These are phyloP conservation scores for Spea multiplicata DNA, from an alignment of 2,113 vertebrate species.

Conservation along the genomic window DNA sequence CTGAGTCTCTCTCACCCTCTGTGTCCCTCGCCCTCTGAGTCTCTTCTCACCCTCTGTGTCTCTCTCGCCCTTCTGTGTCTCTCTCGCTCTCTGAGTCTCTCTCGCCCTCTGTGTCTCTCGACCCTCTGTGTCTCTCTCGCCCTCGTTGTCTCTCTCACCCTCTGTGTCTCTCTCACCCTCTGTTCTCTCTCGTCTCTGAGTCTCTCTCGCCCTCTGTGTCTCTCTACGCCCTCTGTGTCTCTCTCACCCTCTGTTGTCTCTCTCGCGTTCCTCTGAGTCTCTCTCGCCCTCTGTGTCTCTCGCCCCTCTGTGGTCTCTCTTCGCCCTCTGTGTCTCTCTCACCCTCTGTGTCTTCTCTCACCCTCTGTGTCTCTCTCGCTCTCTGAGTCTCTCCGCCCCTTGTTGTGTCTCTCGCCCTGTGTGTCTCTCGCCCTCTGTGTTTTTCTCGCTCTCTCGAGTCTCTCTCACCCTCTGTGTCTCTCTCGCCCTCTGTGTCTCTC, in stretches of 20 bases:
- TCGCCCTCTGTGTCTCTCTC: not conserved
- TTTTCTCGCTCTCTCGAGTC: not conserved
- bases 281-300: not conserved
- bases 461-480: not conserved
- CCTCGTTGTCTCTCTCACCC: not conserved
- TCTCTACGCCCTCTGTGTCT: not conserved
- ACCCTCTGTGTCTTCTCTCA: not conserved
- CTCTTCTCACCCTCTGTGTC: too few relatives aligned
- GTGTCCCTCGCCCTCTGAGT: too few relatives aligned
- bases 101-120: not conserved
- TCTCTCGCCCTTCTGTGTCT: not conserved
- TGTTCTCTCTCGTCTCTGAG: not conserved
- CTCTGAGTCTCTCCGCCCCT: not conserved
- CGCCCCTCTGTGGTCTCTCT: not conserved
- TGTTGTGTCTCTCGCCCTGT: not conserved
- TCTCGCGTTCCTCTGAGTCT: not conserved
- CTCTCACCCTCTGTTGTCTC: not conserved
- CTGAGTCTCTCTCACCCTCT: too few relatives aligned
- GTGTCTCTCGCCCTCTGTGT: not conserved
- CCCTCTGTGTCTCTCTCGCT: not conserved
- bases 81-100: too few relatives aligned
- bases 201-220: not conserved
- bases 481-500: not conserved
- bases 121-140: not conserved
- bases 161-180: too few relatives aligned